These are phyloP conservation scores for Cantharis rustica DNA, from an alignment of 2,888 invertebrate genomes.

Conservation along the genomic window DNA sequence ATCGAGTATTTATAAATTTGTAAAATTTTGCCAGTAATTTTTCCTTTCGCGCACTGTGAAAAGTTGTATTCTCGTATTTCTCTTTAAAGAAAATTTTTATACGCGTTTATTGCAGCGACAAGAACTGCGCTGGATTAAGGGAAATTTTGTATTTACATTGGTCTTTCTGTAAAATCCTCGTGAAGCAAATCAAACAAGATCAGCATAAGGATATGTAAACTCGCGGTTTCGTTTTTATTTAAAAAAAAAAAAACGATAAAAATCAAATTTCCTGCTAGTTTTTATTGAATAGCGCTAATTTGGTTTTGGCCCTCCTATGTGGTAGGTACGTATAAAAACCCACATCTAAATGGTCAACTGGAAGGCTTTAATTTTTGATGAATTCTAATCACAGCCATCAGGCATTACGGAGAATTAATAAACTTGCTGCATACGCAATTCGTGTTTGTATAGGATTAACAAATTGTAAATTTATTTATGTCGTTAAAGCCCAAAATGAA, in stretches of 20 bases:
- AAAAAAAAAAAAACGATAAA: background rate
- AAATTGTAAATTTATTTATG: background rate
- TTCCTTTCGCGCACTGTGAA: background rate
- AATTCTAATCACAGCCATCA: background rate
- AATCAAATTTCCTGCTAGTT: background rate
- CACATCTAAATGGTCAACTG: background rate
- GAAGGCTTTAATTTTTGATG: background rate
- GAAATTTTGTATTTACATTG: background rate
- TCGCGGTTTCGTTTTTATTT: background rate
- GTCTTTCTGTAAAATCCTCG: background rate
- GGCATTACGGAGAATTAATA: background rate
- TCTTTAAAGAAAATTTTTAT: no score
- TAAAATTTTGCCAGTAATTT: background rate
- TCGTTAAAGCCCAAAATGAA: background rate
- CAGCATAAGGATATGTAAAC: background rate
- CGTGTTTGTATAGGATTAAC: background rate
- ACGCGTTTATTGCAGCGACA: background rate
- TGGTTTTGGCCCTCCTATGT: no score
- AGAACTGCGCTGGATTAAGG: background rate
- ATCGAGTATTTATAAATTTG: background rate
- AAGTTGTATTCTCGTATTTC: no score
- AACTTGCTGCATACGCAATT: background rate
- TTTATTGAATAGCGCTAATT: background rate
- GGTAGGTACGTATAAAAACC: no score
- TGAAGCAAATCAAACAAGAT: background rate